Conservation (phyloP, 2,888 invertebrate genomes). For the Drosophila formosana region DNA sequence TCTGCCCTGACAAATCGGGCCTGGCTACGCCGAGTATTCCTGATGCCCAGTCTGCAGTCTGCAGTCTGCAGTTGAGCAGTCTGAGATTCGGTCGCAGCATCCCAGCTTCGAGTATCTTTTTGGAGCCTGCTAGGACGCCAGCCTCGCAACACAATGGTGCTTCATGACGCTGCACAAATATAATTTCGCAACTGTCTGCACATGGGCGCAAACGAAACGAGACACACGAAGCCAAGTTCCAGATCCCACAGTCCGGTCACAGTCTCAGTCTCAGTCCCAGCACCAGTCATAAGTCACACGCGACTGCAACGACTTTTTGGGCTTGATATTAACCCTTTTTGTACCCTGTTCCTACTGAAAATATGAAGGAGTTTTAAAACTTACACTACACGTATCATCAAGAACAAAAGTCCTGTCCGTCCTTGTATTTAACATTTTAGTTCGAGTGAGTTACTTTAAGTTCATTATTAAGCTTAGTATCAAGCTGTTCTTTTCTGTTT, state of each 20-base stretch:
- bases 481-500: too few relatives aligned
- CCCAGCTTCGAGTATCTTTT: slow-evolving; percentile 20
- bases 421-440: too few relatives aligned
- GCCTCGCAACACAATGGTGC: slow-evolving; percentile 66
- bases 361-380: background rate
- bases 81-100: slow-evolving; percentile 9
- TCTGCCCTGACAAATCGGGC: slow-evolving; percentile 82
- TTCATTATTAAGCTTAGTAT: too few relatives aligned
- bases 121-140: slow-evolving; percentile 35
- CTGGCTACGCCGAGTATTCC: slow-evolving; percentile 29
- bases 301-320: slow-evolving; percentile 72
- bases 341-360: background rate
- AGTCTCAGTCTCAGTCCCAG: slow-evolving; percentile 15
- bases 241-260: slow-evolving; percentile 13
- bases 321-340: slow-evolving; percentile 51
- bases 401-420: too few relatives aligned
- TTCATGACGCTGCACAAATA: slow-evolving; percentile 79
- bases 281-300: slow-evolving; percentile 77
- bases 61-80: slow-evolving; percentile 1
- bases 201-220: slow-evolving; percentile 77
- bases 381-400: too few relatives aligned
- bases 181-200: slow-evolving; percentile 84
- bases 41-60: slow-evolving; percentile 18
- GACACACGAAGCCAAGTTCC: slow-evolving; percentile 46
- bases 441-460: too few relatives aligned